phyloP scores from a whole-genome alignment of 2,888 invertebrate species.

The Drosophila ezoana region DNA sequence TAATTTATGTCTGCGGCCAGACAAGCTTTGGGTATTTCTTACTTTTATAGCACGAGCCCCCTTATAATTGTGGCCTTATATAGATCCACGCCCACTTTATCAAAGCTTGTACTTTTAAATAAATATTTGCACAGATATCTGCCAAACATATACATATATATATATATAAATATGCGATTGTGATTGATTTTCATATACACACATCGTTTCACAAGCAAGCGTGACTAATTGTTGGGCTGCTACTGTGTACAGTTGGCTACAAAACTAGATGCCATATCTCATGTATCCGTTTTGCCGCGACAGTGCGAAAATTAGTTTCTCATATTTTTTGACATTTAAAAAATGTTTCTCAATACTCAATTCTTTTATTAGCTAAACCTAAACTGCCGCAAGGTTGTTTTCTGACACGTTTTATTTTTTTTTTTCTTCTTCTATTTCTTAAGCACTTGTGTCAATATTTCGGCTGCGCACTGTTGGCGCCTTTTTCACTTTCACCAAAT shows the following conservation, averaged over 20 bases:
- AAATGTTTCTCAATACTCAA: constrained; percentile 1
- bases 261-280: background rate
- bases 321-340: background rate
- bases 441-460: constrained; percentile 44
- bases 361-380: constrained; percentile 17
- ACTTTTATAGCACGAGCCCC: constrained; percentile 37
- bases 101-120: background rate
- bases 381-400: background rate
- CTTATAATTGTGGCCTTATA: background rate
- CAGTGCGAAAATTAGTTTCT: background rate
- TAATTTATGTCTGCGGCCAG: constrained; percentile 1
- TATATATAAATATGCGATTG: background rate
- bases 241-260: constrained; percentile 9
- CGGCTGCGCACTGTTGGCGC: constrained; percentile 42
- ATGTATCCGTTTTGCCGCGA: background rate
- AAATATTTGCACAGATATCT: background rate
- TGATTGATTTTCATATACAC: too few species aligned
- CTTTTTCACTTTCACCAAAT: constrained; percentile 26
- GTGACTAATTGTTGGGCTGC: constrained; percentile 15
- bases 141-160: background rate
- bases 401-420: too few species aligned
- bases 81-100: constrained; percentile 41
- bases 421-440: constrained; percentile 11
- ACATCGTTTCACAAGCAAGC: background rate
- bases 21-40: constrained; percentile 17